Evolutionary conservation across 2,888 invertebrate species (phyloP).

Genomic region (Dolichomitus sp.): DNA sequence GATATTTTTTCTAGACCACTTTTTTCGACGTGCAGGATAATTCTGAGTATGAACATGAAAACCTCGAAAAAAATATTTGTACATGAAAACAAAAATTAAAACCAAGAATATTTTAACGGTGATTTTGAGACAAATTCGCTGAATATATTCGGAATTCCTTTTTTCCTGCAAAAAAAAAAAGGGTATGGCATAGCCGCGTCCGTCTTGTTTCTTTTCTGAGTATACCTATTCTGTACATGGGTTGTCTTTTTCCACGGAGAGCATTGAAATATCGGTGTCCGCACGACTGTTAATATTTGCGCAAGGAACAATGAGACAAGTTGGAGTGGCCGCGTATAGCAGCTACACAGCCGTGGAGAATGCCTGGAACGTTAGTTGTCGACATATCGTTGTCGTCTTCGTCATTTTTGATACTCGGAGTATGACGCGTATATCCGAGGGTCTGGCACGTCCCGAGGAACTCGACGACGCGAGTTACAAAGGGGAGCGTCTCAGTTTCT

Average conservation of each 20-base stretch:
- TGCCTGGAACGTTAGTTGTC: conserved; percentile 67
- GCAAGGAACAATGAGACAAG: conserved; percentile 75
- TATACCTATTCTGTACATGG: background rate
- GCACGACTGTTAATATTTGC: conserved; percentile 77
- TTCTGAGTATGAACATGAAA: too few species aligned
- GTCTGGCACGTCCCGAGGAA: conserved; percentile 19
- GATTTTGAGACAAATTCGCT: background rate
- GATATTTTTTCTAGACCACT: too few species aligned
- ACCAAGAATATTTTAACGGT: background rate
- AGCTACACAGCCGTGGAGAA: conserved; percentile 46
- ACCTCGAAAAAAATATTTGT: background rate
- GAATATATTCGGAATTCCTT: background rate
- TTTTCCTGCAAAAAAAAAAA: background rate
- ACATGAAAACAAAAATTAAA: background rate
- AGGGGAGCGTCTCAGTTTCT: conserved; percentile 65
- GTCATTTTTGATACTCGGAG: conserved; percentile 6
- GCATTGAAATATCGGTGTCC: conserved; percentile 52
- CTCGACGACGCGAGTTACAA: conserved; percentile 2
- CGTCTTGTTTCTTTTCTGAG: conserved; percentile 6
- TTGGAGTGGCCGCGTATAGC: conserved; percentile 20
- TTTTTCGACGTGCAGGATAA: too few species aligned
- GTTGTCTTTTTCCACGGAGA: conserved; percentile 18
- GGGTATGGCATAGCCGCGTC: background rate
- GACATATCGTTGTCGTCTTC: conserved; percentile 11
- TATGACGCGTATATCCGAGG: conserved; percentile 10